Base-by-base conservation (phyloP, 2,797 vertebrate genomes). In the Acestrorhynchus altus region DNA sequence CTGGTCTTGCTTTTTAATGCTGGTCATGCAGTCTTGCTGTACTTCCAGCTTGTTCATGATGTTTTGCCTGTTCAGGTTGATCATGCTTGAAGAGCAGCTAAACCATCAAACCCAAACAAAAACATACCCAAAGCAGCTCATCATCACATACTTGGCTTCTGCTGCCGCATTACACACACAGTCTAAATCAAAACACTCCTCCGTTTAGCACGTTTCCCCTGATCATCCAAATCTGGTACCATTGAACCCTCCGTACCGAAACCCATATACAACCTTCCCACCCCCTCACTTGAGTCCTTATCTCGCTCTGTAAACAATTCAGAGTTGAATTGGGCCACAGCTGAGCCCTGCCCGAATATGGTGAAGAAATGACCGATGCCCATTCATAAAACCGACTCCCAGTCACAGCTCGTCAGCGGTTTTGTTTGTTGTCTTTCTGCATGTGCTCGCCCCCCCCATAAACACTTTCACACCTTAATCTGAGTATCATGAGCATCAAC, bases 261-360 rank as follows among this genome's bases (percentile, higher is more conserved):
- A 67, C 10, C 44, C 71, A 61, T 68, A 54, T 31, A 31, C 65
- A 35, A n/a, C 54, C 8, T 46, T 15, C 56, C 24, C 42, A 15
- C 10, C 5, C 20, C 42, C 15, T 42, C 20, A 8, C 18, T 47
- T 16, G 4, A 28, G 16, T 47, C 39, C 87, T 90, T 83, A 83
- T 91, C 86, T 91, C 88, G 86, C 90, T 89, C 87, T 86, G 87
- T 92, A 92, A 92, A 92, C 90, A 90, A 81, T 88, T 84, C 86
- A 31, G 40, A 64, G 88, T 87, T 73, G 68, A 79, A 49, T 35
- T 31, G 83, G 86, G 79, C 54, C 87, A 85, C 85, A 87, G 83
- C 85, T 61, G 63, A 63, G 47, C 63, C 54, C 78, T 91, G 87
- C 87, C 92, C 90, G 92, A 93, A 93, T 93, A 93, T 92, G 91